These are phyloP conservation scores for Rhodophaea formosa DNA, from an alignment of 2,888 invertebrate genomes.

Conservation along the genomic window DNA sequence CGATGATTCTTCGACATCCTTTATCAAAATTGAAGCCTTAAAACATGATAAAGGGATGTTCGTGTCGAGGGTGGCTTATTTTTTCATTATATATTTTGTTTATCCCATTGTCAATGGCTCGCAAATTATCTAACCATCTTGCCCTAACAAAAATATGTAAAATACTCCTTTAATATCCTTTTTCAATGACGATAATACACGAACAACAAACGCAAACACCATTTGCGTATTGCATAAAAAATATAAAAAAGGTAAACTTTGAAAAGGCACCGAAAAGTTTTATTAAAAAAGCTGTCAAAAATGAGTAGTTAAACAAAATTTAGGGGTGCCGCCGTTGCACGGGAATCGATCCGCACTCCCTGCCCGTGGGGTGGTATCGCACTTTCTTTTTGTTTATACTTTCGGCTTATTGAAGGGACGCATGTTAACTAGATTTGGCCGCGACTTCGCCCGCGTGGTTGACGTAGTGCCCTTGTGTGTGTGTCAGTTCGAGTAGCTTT, in stretches of 20 bases:
- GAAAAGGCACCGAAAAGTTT: slow-evolving; percentile 4
- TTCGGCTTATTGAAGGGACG: slow-evolving; percentile 18
- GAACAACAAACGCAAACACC: background rate
- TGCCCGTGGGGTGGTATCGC: slow-evolving; percentile 8
- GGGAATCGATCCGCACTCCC: slow-evolving; percentile 13
- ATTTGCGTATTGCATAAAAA: background rate
- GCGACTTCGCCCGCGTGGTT: background rate
- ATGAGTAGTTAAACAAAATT: slow-evolving; percentile 17
- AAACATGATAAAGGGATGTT: too few relatives aligned
- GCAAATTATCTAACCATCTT: too few relatives aligned
- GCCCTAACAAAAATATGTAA: too few relatives aligned
- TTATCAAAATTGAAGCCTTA: too few relatives aligned
- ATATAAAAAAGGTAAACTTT: background rate
- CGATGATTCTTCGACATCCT: too few relatives aligned
- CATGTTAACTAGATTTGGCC: slow-evolving; percentile 1
- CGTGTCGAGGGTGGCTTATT: too few relatives aligned
- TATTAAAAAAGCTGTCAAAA: slow-evolving; percentile 21
- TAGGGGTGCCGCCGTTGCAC: slow-evolving; percentile 6
- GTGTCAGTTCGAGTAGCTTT: too few relatives aligned
- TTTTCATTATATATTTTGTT: too few relatives aligned
- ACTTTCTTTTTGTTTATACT: slow-evolving; percentile 18
- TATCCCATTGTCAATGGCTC: too few relatives aligned
- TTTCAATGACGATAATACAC: background rate
- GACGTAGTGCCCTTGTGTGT: too few relatives aligned
- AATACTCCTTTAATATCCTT: too few relatives aligned